Evolutionary conservation across 2,797 vertebrate genomes (phyloP), one percentile per base, ranked within the genome.

Genomic region (Thaleichthys pacificus): DNA sequence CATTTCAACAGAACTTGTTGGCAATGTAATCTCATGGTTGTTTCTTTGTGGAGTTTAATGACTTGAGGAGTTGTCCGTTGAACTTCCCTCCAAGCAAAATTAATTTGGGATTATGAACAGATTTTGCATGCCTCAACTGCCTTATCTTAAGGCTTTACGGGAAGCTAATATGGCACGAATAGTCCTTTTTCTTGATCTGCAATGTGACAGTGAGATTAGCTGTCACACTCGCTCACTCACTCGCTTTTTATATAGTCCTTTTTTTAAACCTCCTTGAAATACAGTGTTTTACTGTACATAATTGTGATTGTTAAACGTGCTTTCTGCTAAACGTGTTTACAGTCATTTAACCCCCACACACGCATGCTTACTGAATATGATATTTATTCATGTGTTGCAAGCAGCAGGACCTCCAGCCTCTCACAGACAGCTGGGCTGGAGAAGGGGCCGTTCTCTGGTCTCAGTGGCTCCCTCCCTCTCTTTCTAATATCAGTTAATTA

Each of bases 401-500:
- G 81, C 77, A 78, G 70, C 84, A 79, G 56, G 83, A 82, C 73
- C 84, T 81, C 32, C 32, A 8, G 42, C 26, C 19, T 24, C 54
- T 66, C 77, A 69, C 61, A 69, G 84, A 77, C 80, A 79, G 80
- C 76, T 71, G 75, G 73, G 70, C 30, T 30, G 72, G 70, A 47
- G 58, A 32, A 11, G n/a, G 65, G 70, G 67, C 81, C 42, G 51
- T 82, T 72, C 66, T 70, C 65, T 65, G 66, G 77, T 67, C 75
- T 71, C 68, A 15, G 65, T 49, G 61, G 66, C 80, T 76, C 69
- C 73, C 19, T 24, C 51, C 30, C 58, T 26, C 78, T 72, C 72
- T 69, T 73, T 78, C 88, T 91, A 90, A 94, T 88, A 91, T 84
- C 82, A 86, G 89, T 80, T 93, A 91, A 93, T 95, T 93, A 93